phyloP scores from a whole-genome alignment of 2,888 invertebrate species.

The Cantharis nigra region DNA sequence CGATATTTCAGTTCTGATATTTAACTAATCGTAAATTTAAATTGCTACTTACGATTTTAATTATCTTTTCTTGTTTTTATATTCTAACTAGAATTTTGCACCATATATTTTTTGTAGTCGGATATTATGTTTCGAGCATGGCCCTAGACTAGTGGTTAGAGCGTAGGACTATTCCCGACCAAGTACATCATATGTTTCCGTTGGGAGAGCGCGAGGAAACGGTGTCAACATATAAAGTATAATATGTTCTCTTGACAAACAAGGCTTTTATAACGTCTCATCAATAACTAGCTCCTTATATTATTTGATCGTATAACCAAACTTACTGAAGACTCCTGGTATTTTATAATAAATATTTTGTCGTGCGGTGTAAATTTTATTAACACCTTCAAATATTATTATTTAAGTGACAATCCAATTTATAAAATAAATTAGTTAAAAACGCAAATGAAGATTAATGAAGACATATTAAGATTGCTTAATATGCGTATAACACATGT shows the following conservation, averaged over 20 bases:
- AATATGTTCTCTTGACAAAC: neutral
- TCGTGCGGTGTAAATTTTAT: neutral
- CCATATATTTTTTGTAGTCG: too few relatives aligned
- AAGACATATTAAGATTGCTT: neutral
- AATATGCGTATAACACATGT: neutral
- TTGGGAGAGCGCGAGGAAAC: too few relatives aligned
- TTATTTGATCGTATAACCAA: neutral
- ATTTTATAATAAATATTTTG: too few relatives aligned
- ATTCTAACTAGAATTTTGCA: too few relatives aligned
- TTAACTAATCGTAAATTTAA: too few relatives aligned
- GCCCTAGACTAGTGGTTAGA: too few relatives aligned
- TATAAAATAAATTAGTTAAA: neutral
- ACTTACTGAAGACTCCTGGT: neutral
- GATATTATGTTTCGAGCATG: too few relatives aligned
- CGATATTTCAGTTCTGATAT: neutral
- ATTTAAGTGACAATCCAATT: neutral
- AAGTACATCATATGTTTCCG: too few relatives aligned
- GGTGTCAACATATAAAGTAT: too few relatives aligned
- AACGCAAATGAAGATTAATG: neutral
- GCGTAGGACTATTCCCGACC: too few relatives aligned
- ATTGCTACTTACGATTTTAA: too few relatives aligned
- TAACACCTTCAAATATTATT: neutral
- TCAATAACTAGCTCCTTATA: neutral
- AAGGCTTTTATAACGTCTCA: neutral
- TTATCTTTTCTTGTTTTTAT: too few relatives aligned